phyloP scores from a whole-genome alignment of 2,113 vertebrate species.

The Maccullochella peelii region DNA sequence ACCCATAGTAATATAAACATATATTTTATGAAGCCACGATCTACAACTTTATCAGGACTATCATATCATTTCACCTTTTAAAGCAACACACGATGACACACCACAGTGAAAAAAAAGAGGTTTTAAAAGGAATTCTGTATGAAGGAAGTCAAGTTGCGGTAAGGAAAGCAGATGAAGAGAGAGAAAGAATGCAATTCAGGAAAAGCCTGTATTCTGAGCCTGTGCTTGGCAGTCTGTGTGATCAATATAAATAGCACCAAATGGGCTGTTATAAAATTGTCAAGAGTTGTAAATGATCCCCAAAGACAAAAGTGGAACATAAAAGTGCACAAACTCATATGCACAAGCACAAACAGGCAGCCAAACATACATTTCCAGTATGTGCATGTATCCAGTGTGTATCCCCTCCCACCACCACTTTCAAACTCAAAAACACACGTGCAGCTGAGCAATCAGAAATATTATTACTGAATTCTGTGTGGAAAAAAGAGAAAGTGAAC shows the following conservation, averaged over 20 bases:
- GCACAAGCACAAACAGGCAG: conserved; percentile 44
- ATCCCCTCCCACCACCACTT: background rate
- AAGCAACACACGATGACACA: background rate
- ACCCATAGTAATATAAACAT: background rate
- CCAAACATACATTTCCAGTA: conserved; percentile 41
- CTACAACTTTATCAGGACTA: background rate
- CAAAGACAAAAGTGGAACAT: conserved; percentile 68
- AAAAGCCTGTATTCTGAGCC: conserved; percentile 60
- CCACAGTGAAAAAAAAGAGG: background rate
- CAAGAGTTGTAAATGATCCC: conserved; percentile 72
- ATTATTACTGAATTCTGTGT: conserved; percentile 43
- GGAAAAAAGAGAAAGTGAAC: conserved; percentile 35
- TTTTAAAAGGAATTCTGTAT: background rate
- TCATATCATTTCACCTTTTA: background rate
- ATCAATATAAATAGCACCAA: conserved; percentile 80
- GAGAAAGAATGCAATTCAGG: conserved; percentile 33
- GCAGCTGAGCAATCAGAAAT: conserved; percentile 59
- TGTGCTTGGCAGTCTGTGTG: conserved; percentile 61
- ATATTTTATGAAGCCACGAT: background rate
- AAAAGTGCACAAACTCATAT: conserved; percentile 30
- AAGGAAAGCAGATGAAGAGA: background rate
- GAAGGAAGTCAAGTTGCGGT: background rate
- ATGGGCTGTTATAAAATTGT: conserved; percentile 74
- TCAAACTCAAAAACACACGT: conserved; percentile 30
- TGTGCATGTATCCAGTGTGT: background rate